phyloP scores from a whole-genome alignment of 2,113 vertebrate genomes.

The Lontra canadensis region DNA sequence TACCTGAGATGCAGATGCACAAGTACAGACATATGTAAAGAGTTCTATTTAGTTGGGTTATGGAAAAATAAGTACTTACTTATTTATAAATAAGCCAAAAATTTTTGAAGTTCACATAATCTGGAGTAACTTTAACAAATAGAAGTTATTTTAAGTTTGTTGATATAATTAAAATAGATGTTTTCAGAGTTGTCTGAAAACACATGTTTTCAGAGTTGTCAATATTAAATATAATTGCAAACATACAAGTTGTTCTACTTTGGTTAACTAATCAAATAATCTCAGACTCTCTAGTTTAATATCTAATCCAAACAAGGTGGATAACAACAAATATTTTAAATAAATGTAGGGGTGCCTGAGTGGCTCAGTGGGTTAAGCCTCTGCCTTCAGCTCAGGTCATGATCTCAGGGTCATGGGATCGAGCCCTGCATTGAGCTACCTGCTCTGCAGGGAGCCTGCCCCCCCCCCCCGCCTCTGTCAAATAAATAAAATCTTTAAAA shows the following conservation, averaged over 20 bases:
- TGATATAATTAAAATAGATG: neutral
- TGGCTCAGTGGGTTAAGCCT: no score
- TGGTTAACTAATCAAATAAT: neutral
- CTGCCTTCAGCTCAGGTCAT: no score
- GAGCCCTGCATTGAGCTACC: no score
- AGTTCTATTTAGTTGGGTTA: neutral
- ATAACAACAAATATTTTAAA: neutral
- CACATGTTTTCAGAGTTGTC: neutral
- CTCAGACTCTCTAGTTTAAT: neutral
- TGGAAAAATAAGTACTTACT: neutral
- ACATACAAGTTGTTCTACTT: neutral
- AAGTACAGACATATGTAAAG: neutral
- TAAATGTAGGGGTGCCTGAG: neutral
- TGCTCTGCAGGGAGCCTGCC: no score
- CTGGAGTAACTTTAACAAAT: neutral
- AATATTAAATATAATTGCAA: neutral
- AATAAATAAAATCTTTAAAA: no score
- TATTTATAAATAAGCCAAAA: neutral
- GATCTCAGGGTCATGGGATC: no score
- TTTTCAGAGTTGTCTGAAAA: neutral
- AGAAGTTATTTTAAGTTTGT: neutral
- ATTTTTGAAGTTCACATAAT: neutral
- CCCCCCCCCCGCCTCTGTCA: no score
- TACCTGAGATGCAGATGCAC: no score
- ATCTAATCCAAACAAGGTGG: neutral